These are phyloP conservation scores for Rhynchonycteris naso DNA, from an alignment of 2,797 vertebrate species.

Conservation along the genomic window DNA sequence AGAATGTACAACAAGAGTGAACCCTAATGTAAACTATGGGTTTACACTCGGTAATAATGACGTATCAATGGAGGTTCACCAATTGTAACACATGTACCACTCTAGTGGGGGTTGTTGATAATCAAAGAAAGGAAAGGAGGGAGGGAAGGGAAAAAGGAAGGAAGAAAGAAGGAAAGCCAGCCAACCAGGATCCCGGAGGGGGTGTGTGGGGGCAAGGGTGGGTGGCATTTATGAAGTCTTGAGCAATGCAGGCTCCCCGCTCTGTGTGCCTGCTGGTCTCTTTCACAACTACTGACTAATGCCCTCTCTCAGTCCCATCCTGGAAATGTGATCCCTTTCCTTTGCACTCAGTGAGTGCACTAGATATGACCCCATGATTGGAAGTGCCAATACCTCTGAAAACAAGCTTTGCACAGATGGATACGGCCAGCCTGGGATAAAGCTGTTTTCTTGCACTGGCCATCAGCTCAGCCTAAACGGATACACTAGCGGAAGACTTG, in stretches of 20 bases:
- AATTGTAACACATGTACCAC: neutral
- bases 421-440: neutral
- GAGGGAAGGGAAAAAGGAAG: neutral
- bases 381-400: constrained; percentile 53
- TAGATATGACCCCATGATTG: constrained; percentile 48
- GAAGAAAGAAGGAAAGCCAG: neutral
- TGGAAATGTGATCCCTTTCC: neutral
- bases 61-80: neutral
- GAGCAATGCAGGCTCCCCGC: neutral
- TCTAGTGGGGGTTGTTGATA: neutral
- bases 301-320: neutral
- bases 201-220: no score
- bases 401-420: neutral
- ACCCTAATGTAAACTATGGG: neutral
- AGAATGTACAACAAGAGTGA: rapidly evolving
- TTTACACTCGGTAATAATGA: neutral
- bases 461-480: constrained; percentile 14
- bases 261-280: neutral
- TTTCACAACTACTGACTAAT: constrained; percentile 39
- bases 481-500: constrained; percentile 43
- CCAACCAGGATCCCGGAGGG: neutral
- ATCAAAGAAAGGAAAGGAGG: neutral
- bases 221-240: neutral
- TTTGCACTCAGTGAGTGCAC: constrained; percentile 12
- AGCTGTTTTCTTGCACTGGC: neutral